phyloP scores from a whole-genome alignment of 2,888 invertebrate species.

The Chrysopilus asiliformis region DNA sequence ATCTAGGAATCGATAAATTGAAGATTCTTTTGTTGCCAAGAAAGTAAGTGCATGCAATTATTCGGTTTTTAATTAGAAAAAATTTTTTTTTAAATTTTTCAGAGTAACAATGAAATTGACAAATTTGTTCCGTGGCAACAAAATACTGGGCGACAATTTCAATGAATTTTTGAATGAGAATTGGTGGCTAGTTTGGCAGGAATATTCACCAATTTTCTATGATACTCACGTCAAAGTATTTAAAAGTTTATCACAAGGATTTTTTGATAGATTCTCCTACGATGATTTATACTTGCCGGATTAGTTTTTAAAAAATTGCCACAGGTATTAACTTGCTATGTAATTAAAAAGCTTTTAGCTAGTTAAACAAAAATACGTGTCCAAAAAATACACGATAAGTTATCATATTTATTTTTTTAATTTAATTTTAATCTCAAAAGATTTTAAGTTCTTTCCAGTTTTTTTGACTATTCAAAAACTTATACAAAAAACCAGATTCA shows the following conservation, averaged over 20 bases:
- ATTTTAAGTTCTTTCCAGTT: too few species aligned
- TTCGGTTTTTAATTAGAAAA: too few species aligned
- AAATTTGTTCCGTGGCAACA: conserved; percentile 22
- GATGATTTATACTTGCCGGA: too few species aligned
- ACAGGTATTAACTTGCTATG: too few species aligned
- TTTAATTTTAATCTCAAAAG: too few species aligned
- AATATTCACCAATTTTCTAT: conserved; percentile 20
- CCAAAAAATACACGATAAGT: too few species aligned
- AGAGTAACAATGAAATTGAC: conserved; percentile 21
- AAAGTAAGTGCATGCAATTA: conserved; percentile 4
- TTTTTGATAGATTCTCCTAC: conserved; percentile 30
- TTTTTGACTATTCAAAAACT: too few species aligned
- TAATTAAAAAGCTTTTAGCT: too few species aligned
- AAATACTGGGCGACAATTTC: conserved; percentile 18
- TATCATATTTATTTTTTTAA: too few species aligned
- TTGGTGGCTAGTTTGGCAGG: conserved; percentile 25
- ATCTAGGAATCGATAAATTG: conserved; percentile 12
- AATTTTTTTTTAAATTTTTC: conserved; percentile 4
- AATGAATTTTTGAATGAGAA: conserved; percentile 23
- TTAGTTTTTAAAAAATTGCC: too few species aligned
- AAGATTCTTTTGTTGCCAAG: conserved; percentile 11
- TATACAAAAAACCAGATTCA: too few species aligned
- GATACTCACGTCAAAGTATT: conserved; percentile 17
- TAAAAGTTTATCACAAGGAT: conserved; percentile 23
- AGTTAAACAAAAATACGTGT: too few species aligned